A percentile compares a stretch with the other conserved stretches of the same genome.
Evolutionary conservation across 2,113 vertebrate genomes (phyloP).

Genomic region (Natator depressus): DNA sequence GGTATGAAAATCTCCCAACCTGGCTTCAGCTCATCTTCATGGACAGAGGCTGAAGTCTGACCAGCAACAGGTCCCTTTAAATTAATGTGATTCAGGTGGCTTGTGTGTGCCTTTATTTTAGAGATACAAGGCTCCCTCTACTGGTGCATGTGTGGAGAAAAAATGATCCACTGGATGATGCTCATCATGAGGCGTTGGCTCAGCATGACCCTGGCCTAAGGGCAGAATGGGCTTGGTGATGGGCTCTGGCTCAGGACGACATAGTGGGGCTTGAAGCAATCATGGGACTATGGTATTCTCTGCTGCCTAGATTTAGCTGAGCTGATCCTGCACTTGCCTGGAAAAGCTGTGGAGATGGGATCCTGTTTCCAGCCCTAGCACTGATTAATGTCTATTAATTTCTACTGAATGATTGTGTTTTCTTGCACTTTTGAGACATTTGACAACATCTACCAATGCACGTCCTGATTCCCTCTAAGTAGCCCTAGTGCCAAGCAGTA

Average conservation of each 20-base stretch:
- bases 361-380: not conserved
- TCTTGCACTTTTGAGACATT: not conserved
- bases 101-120: not conserved
- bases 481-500: not conserved
- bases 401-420: not conserved
- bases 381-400: not conserved
- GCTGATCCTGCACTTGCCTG: not conserved
- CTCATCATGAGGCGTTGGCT: not conserved
- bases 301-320: not conserved
- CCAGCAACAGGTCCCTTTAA: not conserved
- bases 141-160: not conserved
- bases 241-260: not conserved
- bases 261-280: not conserved
- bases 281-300: not conserved
- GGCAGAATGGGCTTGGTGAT: not conserved
- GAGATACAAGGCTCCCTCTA: not conserved
- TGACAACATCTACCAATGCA: not conserved
- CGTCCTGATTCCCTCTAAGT: not conserved
- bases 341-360: not conserved
- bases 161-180: not conserved
- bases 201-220: not conserved
- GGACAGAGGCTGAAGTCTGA: not conserved
- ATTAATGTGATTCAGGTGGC: not conserved
- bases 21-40: not conserved
- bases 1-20: not conserved